Base-by-base conservation (phyloP, 2,888 invertebrate genomes). In the Trachelus tabidus region DNA sequence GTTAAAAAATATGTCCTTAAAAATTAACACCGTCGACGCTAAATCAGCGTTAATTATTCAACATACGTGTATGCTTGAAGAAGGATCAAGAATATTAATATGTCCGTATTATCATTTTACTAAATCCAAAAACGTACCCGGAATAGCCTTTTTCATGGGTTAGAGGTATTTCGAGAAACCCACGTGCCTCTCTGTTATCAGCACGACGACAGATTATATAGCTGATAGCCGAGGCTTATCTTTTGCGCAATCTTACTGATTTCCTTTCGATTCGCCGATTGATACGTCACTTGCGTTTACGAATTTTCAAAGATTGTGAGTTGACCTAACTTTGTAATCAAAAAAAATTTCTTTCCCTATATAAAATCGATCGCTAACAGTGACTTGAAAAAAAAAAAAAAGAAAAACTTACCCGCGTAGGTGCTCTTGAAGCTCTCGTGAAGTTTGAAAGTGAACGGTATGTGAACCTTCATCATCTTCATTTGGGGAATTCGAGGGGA, bases 381-480 rank as follows among this genome's bases (percentile, higher is more conserved):
- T 56, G 23, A 1, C 0, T 9, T 15, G 4, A 4, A 37, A 37
- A 15, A 0, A 37, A 37, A 37, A 15, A 0, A 37, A 37, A 37
- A 40, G 1, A 12, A 40, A 23, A 56, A 56, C 93, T 94, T 89
- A 96, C 96, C 95, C 86, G 94, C 94, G 86, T 95, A 95, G 30
- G 95, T 94, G 83, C 95, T 94, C 85, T 94, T 94, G 77, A 94
- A 94, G 81, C 94, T 94, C 90, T 96, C 96, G 85, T 95, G 92
- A 79, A 96, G 92, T 89, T 96, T 96, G 92, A 96, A 96, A 30
- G 96, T 96, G 92, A 96, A 96, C 23, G 96, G 96, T 89, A 96
- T 96, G 92, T 96, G 96, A 31, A 96, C 96, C 90, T 96, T 94
- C 93, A 96, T 96, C 96, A 96, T 96, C 88, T 96, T 95, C 92